Evolutionary conservation across 2,113 vertebrate genomes (phyloP).

Genomic region (Urocitellus parryii): DNA sequence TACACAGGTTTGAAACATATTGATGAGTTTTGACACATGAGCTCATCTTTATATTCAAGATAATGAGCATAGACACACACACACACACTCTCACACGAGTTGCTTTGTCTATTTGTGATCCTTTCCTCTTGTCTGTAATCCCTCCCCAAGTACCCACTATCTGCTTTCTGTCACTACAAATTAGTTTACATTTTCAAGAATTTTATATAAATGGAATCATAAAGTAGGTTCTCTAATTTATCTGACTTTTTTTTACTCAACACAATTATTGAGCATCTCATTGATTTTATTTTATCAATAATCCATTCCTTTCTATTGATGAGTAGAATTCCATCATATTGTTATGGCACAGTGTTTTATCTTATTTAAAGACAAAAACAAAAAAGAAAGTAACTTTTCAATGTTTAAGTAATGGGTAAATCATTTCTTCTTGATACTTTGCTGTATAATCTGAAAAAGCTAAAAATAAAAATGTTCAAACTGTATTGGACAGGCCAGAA

Average conservation of each 20-base stretch:
- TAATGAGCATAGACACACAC: not conserved
- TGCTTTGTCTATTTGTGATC: not conserved
- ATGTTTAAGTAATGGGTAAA: not conserved
- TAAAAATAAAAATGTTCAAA: not conserved
- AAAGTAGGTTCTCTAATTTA: not conserved
- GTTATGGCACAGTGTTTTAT: not conserved
- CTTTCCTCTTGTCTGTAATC: not conserved
- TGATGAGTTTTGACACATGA: not conserved
- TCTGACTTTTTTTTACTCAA: not conserved
- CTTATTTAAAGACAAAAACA: not conserved
- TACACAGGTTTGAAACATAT: not conserved
- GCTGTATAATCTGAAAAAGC: not conserved
- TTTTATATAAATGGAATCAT: not conserved
- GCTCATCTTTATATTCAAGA: not conserved
- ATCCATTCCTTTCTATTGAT: not conserved
- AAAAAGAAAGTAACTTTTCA: not conserved
- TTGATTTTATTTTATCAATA: not conserved
- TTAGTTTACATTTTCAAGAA: not conserved
- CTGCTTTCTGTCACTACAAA: not conserved
- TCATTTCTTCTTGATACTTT: not conserved
- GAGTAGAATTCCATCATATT: not conserved
- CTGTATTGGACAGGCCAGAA: not conserved
- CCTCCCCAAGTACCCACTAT: not conserved
- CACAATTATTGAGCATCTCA: not conserved
- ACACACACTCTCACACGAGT: not conserved